These are phyloP conservation scores for Promerops cafer DNA, from an alignment of 2,113 vertebrate genomes.

Conservation along the genomic window DNA sequence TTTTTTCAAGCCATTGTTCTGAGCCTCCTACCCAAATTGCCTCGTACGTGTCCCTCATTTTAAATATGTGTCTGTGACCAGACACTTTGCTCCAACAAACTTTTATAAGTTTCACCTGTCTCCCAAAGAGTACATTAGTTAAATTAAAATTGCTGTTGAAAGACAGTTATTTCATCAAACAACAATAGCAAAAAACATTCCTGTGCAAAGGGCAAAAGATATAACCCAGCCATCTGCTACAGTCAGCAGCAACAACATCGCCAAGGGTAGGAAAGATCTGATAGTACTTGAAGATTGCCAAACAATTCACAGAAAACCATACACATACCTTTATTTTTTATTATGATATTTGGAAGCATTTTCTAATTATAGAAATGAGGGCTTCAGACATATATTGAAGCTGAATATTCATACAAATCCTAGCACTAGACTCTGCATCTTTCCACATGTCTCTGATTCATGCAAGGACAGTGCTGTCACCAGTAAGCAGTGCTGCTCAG, in stretches of 20 bases:
- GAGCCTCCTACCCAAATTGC: slow-evolving; percentile 5
- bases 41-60: background rate
- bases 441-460: background rate
- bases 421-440: background rate
- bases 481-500: background rate
- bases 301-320: background rate
- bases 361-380: background rate
- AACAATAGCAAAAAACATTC: background rate
- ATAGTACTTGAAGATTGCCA: background rate
- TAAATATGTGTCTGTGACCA: background rate
- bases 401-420: background rate
- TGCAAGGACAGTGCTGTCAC: background rate
- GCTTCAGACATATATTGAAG: background rate
- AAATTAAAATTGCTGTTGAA: background rate
- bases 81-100: background rate
- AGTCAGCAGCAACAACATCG: background rate
- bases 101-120: background rate
- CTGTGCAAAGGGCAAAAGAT: background rate
- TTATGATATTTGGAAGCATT: background rate
- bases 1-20: slow-evolving; percentile 8
- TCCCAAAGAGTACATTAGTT: background rate
- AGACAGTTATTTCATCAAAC: background rate
- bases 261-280: background rate
- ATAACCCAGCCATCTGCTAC: slow-evolving; percentile 50
- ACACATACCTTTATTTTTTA: background rate